Evolutionary conservation across 2,888 invertebrate genomes (phyloP).

Genomic region (Leucoma salicis): DNA sequence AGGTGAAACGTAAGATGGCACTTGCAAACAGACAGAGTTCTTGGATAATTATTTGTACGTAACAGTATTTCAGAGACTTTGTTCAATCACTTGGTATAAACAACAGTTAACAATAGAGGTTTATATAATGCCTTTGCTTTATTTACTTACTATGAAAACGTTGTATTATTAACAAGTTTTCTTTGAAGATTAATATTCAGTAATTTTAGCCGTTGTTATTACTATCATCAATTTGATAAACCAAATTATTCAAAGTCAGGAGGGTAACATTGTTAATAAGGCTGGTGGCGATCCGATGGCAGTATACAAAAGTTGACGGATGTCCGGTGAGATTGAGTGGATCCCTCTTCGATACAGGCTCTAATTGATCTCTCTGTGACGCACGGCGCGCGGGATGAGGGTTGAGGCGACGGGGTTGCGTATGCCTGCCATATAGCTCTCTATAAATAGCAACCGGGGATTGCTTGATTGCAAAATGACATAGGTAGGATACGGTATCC

Average conservation of each 20-base stretch:
- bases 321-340: slow-evolving; percentile 71
- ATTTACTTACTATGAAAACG: no score
- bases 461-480: slow-evolving; percentile 50
- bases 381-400: slow-evolving; percentile 27
- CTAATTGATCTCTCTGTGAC: slow-evolving; percentile 62
- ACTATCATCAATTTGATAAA: slow-evolving; percentile 31
- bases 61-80: no score
- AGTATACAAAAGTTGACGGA: slow-evolving; percentile 68
- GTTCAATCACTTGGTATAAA: no score
- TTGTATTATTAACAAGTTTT: no score
- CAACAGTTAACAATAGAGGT: no score
- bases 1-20: slow-evolving; percentile 25
- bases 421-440: slow-evolving; percentile 42
- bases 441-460: slow-evolving; percentile 60
- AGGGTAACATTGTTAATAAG: slow-evolving; percentile 49
- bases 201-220: slow-evolving; percentile 1
- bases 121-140: no score
- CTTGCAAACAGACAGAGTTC: slow-evolving; percentile 21
- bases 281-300: slow-evolving; percentile 35
- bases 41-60: no score
- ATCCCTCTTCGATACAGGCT: slow-evolving; percentile 60
- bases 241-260: slow-evolving; percentile 47
- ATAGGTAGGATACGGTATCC: no score
- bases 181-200: no score
- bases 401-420: slow-evolving; percentile 18